Percentiles rank a stretch among this genome's conserved stretches.
phyloP scores from a whole-genome alignment of 2,888 invertebrate genomes.

The Desoria tigrina region DNA sequence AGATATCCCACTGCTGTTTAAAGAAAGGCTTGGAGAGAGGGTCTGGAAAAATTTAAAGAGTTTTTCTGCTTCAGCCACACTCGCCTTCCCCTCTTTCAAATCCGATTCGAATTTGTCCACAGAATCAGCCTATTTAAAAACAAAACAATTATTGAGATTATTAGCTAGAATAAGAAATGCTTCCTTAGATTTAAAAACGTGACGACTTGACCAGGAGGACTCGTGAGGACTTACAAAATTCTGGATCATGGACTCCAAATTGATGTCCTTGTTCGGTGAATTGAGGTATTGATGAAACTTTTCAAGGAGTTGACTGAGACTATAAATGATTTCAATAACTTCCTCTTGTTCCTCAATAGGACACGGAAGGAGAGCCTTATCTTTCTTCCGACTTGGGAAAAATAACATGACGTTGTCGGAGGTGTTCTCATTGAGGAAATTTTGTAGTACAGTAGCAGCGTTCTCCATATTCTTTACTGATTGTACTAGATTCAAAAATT shows the following conservation, averaged over 20 bases:
- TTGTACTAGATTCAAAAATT: background rate
- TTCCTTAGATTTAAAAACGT: too few relatives aligned
- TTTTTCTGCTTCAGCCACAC: too few relatives aligned
- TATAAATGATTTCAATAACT: background rate
- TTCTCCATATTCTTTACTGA: background rate
- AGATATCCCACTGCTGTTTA: too few relatives aligned
- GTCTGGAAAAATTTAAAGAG: too few relatives aligned
- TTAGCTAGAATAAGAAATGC: too few relatives aligned
- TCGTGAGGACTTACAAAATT: background rate
- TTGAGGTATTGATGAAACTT: background rate
- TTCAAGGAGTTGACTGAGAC: background rate
- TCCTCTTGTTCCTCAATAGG: conserved; percentile 20
- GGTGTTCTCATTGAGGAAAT: conserved; percentile 5
- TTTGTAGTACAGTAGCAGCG: background rate
- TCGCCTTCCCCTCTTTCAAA: background rate
- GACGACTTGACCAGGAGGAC: too few relatives aligned
- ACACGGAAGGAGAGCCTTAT: background rate
- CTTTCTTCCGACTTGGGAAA: background rate
- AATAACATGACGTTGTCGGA: conserved; percentile 8
- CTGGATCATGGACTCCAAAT: background rate
- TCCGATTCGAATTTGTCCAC: background rate
- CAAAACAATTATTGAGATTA: too few relatives aligned
- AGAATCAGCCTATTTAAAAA: background rate
- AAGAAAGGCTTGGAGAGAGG: too few relatives aligned
- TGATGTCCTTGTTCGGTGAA: background rate